Evolutionary conservation across 2,888 invertebrate genomes (phyloP), one percentile per base, ranked within the genome.

Genomic region (Chironomus riparius): DNA sequence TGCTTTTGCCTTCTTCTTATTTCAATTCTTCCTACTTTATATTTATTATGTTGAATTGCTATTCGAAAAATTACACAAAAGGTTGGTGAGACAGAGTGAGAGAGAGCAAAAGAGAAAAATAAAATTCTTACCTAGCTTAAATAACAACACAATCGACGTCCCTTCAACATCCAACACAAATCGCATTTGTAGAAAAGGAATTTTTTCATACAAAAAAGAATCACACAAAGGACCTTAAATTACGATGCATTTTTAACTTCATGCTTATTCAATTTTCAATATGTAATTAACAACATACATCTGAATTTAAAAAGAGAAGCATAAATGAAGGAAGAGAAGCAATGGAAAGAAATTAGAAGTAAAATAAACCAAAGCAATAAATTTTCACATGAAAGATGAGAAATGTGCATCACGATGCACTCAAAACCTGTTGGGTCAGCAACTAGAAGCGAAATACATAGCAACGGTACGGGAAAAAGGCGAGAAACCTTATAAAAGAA

Each of bases 401-500:
- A 21, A 62, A 13, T 65, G 21, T 65, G 65, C 65, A 65, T 21
- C 65, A 65, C 65, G 65, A 65, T 65, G 65, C n/a, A 65, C 22
- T 24, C 13, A 21, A 65, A 65, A 65, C 65, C 65, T 65, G 65
- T 65, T 65, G 21, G 65, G 13, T 56, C 15, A 18, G 56, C n/a
- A 18, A 56, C 15, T 56, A 15, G n/a, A 18, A 13, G 56, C n/a
- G n/a, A 56, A 18, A 56, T 13, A 56, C 4, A 56, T 15, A 18
- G 56, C 15, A 15, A n/a, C 15, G 56, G 56, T 56, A 15, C 15
- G 56, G n/a, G 15, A 18, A 56, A 28, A 38, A 38, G 38, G 38
- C 38, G 47, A 62, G 74, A 74, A 74, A 74, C 68, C 68, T 74
- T 74, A 72, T 62, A 62, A 74, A 56, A 74, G 74, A 74, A 68